A percentile compares a stretch with the other conserved stretches of the same genome.
Conservation (phyloP, 2,113 vertebrate genomes). For the Rhinolophus sinicus region DNA sequence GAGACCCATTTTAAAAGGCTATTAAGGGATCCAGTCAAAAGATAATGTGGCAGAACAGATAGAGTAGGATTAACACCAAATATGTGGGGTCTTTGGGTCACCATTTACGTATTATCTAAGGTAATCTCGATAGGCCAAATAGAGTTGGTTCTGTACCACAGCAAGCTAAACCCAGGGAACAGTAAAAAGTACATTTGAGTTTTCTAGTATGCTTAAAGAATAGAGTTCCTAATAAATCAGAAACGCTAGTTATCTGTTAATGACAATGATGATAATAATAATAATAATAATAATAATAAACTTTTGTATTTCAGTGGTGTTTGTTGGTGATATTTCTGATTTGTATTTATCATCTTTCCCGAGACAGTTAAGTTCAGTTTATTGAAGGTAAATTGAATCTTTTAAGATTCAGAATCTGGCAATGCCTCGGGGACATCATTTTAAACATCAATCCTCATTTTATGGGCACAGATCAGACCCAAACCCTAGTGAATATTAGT, state of each 20-base stretch:
- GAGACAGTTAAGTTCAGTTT: constrained; percentile 79
- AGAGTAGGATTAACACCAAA: background rate
- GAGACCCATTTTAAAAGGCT: background rate
- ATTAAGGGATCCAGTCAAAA: background rate
- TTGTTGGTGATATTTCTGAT: constrained; percentile 70
- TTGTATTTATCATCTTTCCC: constrained; percentile 72
- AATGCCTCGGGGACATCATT: constrained; percentile 69
- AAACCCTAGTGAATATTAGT: constrained; percentile 62
- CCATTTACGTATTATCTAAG: background rate
- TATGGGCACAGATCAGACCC: constrained; percentile 72
- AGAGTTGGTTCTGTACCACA: background rate
- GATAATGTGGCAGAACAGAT: background rate
- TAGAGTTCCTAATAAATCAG: constrained; percentile 35
- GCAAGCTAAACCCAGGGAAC: background rate
- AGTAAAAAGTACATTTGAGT: background rate
- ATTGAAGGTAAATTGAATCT: constrained; percentile 82
- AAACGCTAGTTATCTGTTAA: constrained; percentile 48
- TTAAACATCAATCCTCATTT: constrained; percentile 78
- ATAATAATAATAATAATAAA: background rate
- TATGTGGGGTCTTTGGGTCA: background rate
- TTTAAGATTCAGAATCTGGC: constrained; percentile 69
- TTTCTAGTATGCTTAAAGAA: background rate
- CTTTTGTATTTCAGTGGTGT: constrained; percentile 43
- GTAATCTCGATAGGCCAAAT: background rate
- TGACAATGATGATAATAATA: background rate